A percentile compares a stretch with the other conserved stretches of the same genome.
phyloP scores from a whole-genome alignment of 35 echinoderm and acorn worm species.

The Stichopus chloronotus region DNA sequence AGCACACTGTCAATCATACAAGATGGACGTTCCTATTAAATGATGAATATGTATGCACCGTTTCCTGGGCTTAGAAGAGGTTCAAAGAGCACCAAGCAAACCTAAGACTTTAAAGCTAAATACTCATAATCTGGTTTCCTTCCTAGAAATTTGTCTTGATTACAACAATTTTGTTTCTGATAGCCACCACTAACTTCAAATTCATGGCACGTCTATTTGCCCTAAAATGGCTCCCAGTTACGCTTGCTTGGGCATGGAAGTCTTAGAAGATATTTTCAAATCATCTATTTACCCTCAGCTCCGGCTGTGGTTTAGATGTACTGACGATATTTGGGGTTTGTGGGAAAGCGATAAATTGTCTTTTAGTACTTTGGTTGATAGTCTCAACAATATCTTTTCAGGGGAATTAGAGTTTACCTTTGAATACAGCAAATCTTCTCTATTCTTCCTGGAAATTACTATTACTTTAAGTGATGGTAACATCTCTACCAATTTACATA shows the following conservation, averaged over 20 bases:
- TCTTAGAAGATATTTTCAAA: slow-evolving; percentile 8
- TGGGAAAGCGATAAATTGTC: background rate
- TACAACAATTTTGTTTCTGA: slow-evolving; percentile 23
- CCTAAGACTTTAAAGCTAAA: background rate
- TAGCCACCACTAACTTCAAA: background rate
- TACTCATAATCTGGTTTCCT: background rate
- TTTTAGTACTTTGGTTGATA: background rate
- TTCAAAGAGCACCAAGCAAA: background rate
- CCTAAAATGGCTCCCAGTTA: slow-evolving; percentile 7
- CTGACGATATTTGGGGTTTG: slow-evolving; percentile 2
- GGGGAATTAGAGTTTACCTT: background rate
- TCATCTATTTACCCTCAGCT: background rate
- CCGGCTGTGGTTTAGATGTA: background rate
- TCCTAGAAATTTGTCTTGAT: slow-evolving; percentile 16
- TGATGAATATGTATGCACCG: no score
- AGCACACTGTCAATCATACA: no score
- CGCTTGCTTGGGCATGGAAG: background rate
- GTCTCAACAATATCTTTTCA: background rate
- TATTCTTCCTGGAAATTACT: background rate
- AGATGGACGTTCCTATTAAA: no score
- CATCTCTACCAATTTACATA: background rate
- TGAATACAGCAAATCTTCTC: background rate
- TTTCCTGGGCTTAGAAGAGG: background rate
- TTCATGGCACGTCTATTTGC: background rate
- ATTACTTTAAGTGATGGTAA: background rate